Evolutionary conservation across 2,797 vertebrate genomes (phyloP), one percentile per base, ranked within the genome.

Genomic region (Erpetoichthys calabaricus): DNA sequence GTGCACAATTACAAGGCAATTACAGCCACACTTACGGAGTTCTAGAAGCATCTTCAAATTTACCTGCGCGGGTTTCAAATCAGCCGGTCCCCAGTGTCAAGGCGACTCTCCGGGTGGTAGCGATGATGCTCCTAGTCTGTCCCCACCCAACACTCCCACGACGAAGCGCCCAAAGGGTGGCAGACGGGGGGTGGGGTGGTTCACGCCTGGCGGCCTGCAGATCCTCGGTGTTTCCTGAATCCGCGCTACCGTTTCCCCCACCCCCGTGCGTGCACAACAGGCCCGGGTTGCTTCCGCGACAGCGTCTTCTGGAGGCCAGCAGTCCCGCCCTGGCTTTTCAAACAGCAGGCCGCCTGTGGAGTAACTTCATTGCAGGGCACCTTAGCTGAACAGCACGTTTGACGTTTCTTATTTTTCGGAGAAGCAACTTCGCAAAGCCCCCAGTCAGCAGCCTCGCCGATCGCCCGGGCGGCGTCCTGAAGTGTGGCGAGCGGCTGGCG

Each of bases 141-240:
- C 68, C 67, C 53, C 72, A 60, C 68, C 75, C 73, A 74, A 82
- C 78, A 80, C 83, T 82, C 77, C 76, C 78, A 49, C 47, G 47
- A 6, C 65, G 75, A 82, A 82, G 84, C 83, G 60, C 59, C 52
- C 53, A 53, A 4, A 62, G 68, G 65, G 62, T 7, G 7, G 25
- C 54, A 55, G 51, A 51, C 58, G 56, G 7, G 63, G 65, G 54
- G 59, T 47, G 9, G 57, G 59, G 43, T 69, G 72, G 47, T 71
- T 69, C 64, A 74, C 75, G 69, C 64, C 62, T 59, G 47, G 68
- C 78, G 82, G 83, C 85, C 85, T 77, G 71, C 67, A 62, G 66
- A 43, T 63, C 72, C 73, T 67, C 71, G 76, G 76, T 69, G 73
- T 78, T 67, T 74, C 77, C 75, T 69, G 47, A 76, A 74, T 71